Conservation (phyloP, 2,888 invertebrate genomes). For the Nomada fabriciana region DNA sequence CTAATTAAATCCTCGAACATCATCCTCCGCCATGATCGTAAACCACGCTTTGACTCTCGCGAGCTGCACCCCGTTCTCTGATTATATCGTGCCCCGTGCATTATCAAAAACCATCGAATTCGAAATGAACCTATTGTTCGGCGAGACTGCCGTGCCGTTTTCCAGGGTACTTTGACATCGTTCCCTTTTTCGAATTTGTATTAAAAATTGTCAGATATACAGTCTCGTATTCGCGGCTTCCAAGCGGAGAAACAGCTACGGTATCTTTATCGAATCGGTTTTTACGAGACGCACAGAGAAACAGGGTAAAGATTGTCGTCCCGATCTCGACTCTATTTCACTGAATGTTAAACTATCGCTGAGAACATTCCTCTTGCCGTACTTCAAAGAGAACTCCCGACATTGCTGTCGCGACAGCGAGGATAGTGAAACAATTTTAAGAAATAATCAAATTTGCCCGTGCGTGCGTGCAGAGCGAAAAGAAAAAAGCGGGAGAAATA, state of each 20-base stretch:
- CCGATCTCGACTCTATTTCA: conserved; percentile 50
- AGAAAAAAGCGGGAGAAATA: not conserved
- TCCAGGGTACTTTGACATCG: not conserved
- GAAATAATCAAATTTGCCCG: not conserved
- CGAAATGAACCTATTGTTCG: conserved; percentile 25
- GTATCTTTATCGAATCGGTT: conserved; percentile 64
- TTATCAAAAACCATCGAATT: not conserved
- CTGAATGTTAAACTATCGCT: conserved; percentile 40
- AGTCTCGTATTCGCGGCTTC: conserved; percentile 28
- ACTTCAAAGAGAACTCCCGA: conserved; percentile 57
- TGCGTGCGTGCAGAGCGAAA: not conserved
- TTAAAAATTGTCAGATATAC: not conserved
- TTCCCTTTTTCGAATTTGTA: conserved; percentile 30
- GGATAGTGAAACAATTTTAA: not conserved
- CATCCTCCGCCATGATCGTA: conserved; percentile 45
- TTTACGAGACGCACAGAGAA: conserved; percentile 53
- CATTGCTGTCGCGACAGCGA: conserved; percentile 40
- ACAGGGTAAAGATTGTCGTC: conserved; percentile 24
- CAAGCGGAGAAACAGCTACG: conserved; percentile 32
- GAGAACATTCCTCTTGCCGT: conserved; percentile 42
- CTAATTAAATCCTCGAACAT: conserved; percentile 66
- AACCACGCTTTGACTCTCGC: conserved; percentile 48
- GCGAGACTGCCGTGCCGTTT: not conserved
- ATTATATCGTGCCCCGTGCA: conserved; percentile 21
- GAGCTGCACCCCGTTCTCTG: conserved; percentile 7